Percentiles rank a stretch among this genome's conserved stretches.
Evolutionary conservation across 2,888 invertebrate genomes (phyloP).

Genomic region (Conistra vaccinii): DNA sequence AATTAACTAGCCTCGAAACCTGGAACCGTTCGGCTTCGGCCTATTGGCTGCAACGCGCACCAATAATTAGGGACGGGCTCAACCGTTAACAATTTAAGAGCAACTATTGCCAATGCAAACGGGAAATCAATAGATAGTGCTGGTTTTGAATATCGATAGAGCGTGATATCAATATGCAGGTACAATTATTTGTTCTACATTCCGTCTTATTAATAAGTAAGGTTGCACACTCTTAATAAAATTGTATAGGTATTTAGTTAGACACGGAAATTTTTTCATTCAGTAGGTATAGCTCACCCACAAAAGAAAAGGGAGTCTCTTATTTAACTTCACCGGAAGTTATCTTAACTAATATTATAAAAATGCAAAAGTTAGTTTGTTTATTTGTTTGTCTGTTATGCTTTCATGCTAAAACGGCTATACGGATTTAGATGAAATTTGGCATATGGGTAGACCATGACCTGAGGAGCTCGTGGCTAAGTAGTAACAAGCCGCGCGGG

Average conservation of each 20-base stretch:
- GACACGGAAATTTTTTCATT: too few relatives aligned
- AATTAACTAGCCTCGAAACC: conserved; percentile 81
- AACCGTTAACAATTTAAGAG: conserved; percentile 48
- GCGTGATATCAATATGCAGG: background rate
- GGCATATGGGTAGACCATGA: too few relatives aligned
- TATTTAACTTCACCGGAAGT: too few relatives aligned
- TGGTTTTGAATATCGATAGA: conserved; percentile 17
- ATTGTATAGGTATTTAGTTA: background rate
- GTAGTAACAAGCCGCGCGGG: too few relatives aligned
- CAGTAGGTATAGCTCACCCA: too few relatives aligned
- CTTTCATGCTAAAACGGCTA: too few relatives aligned
- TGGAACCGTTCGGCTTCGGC: conserved; percentile 53
- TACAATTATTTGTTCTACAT: conserved; percentile 1
- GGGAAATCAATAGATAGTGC: conserved; percentile 31
- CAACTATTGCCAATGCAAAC: conserved; percentile 48
- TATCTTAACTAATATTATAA: too few relatives aligned
- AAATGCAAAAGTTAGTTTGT: too few relatives aligned
- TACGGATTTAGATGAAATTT: too few relatives aligned
- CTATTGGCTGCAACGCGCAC: conserved; percentile 51
- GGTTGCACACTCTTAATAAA: background rate
- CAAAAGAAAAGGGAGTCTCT: too few relatives aligned
- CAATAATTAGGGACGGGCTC: conserved; percentile 55
- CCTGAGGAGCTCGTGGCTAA: too few relatives aligned
- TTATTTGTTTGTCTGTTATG: too few relatives aligned
- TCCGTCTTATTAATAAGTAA: background rate